These are phyloP conservation scores for Mormoops blainvillei DNA, from an alignment of 2,113 vertebrate genomes.

Conservation along the genomic window DNA sequence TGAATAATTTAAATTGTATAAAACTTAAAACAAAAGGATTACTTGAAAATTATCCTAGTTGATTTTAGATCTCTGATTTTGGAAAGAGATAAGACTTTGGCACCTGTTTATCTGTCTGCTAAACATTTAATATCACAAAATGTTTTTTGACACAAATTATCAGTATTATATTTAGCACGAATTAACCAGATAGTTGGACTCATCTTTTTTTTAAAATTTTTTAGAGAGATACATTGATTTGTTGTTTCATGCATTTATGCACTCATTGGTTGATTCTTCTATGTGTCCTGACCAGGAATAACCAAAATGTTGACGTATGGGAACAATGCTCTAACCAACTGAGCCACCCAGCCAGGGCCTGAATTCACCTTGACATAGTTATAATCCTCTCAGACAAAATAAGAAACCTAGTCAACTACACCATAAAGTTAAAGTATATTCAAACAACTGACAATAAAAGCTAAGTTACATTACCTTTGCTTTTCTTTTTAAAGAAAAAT, in stretches of 20 bases:
- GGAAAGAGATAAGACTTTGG: background rate
- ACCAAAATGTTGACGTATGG: too few species aligned
- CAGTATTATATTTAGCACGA: background rate
- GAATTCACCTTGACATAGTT: background rate
- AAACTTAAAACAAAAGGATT: conserved; percentile 1
- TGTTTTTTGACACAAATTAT: background rate
- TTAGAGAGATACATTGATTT: too few species aligned
- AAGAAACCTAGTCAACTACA: background rate
- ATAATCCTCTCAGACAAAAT: background rate
- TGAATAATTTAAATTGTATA: background rate
- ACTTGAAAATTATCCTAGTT: background rate
- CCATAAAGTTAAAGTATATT: background rate
- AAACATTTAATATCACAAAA: background rate
- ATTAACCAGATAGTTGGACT: background rate
- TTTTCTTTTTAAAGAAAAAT: background rate
- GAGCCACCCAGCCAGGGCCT: background rate
- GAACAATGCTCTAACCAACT: too few species aligned
- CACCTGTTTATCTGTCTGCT: background rate
- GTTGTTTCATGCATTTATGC: too few species aligned
- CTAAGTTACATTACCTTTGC: background rate
- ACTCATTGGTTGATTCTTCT: too few species aligned
- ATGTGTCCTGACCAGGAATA: too few species aligned
- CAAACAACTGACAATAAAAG: background rate
- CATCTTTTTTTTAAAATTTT: background rate
- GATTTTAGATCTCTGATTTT: background rate